Base-by-base conservation (phyloP, 2,888 invertebrate genomes). In the Bellardia bayeri region DNA sequence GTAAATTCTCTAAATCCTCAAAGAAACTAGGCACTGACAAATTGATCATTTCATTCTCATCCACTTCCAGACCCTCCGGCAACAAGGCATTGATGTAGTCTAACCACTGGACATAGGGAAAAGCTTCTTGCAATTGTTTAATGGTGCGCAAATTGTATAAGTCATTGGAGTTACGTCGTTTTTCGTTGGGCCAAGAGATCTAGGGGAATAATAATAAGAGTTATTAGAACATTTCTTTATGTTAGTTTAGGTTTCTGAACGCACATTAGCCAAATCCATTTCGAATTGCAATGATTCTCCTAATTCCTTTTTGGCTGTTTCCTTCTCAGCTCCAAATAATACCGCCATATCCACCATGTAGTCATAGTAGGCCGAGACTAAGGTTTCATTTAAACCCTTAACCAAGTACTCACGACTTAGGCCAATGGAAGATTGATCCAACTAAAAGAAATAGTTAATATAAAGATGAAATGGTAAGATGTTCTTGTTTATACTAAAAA, bases 91-190 rank as follows among this genome's bases (percentile, higher is more conserved):
- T 98, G 91, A 98, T 96, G 92, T 98, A 98, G 85, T 96, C 95
- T 89, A 96, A 92, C 94, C 94, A 94, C 33, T 91, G 89, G 1
- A 94, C 92, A 86, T 93, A 96, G 0, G 96, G 96, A 94, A 96
- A 98, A 90, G 96, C 96, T 63, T 94, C 91, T 91, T 97, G 96
- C 58, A 99, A 93, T 90, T 98, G 95, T 2, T 94, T 93, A n/a
- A 99, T 94, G 0, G 97, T 97, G 96, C 97, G 98, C 8, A 98
- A 97, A 91, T 99, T 98, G 94, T 98, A 98, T n/a, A 98, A 94
- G 89, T 96, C 96, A 6, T 97, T 97, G 8, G 98, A 97, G 92
- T 99, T 98, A 89, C 98, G 95, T 64, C 98, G 95, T 94, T 98
- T 97, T 92, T 98, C 98, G 90, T 96, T 95, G 6, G 98, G 98